Percentiles rank a stretch among this genome's conserved stretches.
These are phyloP conservation scores for Melinaea menophilus DNA, from an alignment of 2,888 invertebrate species.

Conservation along the genomic window DNA sequence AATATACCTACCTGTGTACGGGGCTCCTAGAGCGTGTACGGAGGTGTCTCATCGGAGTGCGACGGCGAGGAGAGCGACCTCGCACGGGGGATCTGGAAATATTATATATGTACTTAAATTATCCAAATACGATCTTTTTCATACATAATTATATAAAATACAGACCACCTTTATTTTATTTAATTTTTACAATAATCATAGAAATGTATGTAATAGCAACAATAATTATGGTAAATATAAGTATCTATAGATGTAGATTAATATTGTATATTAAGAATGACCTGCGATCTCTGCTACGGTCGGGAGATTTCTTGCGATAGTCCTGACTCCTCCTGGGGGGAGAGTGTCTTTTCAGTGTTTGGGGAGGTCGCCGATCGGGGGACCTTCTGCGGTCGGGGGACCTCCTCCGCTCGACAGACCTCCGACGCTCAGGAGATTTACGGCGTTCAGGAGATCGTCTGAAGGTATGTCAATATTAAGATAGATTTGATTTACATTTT, in stretches of 20 bases:
- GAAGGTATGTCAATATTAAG: not conserved
- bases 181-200: too few species aligned
- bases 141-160: too few species aligned
- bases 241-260: not conserved
- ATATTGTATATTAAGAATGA: not conserved
- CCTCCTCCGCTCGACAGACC: conserved; percentile 14
- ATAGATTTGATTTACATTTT: not conserved
- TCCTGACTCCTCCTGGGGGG: conserved; percentile 28
- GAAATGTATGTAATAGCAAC: too few species aligned
- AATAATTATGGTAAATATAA: too few species aligned
- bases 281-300: conserved; percentile 21
- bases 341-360: conserved; percentile 27
- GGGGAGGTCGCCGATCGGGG: conserved; percentile 27
- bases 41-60: conserved; percentile 24
- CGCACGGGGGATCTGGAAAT: conserved; percentile 32
- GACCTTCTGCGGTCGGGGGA: conserved; percentile 25
- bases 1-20: conserved; percentile 38
- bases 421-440: conserved; percentile 16
- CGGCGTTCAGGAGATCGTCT: conserved; percentile 72
- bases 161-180: too few species aligned
- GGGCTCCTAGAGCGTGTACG: conserved; percentile 47
- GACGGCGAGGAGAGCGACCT: conserved; percentile 31
- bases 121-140: too few species aligned
- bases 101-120: too few species aligned
- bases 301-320: conserved; percentile 31